These are phyloP conservation scores for Mesorhabditis spiculigera DNA, from an alignment of 2,888 invertebrate species.

Conservation along the genomic window DNA sequence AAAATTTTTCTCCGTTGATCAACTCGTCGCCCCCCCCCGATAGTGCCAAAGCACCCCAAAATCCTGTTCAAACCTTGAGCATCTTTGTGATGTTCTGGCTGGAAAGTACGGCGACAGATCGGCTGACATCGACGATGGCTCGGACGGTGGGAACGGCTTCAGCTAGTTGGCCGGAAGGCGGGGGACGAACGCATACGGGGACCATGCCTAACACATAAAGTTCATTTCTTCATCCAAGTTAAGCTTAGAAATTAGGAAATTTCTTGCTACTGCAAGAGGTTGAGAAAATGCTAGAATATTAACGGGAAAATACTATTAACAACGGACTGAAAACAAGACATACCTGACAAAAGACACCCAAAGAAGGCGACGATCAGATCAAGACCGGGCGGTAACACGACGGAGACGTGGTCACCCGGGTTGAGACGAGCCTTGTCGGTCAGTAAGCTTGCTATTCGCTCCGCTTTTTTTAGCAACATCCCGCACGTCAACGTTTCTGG, in stretches of 20 bases:
- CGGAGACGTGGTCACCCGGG: constrained; percentile 93
- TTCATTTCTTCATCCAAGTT: not conserved
- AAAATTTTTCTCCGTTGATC: too few species aligned
- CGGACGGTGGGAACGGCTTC: constrained; percentile 94
- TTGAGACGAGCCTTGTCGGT: constrained; percentile 88
- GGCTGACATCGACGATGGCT: constrained; percentile 94
- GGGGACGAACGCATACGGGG: constrained; percentile 95
- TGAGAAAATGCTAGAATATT: too few species aligned
- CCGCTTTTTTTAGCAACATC: constrained; percentile 89
- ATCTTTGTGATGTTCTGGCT: constrained; percentile 89
- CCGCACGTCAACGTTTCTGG: constrained; percentile 8
- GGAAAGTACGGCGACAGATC: constrained; percentile 90
- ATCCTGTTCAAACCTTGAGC: constrained; percentile 64
- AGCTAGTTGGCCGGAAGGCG: constrained; percentile 93
- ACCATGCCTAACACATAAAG: constrained; percentile 70
- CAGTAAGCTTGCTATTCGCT: constrained; percentile 72
- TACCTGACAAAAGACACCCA: constrained; percentile 88
- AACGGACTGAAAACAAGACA: not conserved
- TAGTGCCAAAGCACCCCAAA: not conserved
- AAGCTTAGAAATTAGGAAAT: too few species aligned
- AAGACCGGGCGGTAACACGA: constrained; percentile 92
- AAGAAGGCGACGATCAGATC: constrained; percentile 97
- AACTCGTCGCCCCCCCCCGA: too few species aligned
- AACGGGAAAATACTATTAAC: not conserved
- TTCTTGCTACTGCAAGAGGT: too few species aligned